Conservation (phyloP, 2,888 invertebrate species). For the Xiphydria camelus region DNA sequence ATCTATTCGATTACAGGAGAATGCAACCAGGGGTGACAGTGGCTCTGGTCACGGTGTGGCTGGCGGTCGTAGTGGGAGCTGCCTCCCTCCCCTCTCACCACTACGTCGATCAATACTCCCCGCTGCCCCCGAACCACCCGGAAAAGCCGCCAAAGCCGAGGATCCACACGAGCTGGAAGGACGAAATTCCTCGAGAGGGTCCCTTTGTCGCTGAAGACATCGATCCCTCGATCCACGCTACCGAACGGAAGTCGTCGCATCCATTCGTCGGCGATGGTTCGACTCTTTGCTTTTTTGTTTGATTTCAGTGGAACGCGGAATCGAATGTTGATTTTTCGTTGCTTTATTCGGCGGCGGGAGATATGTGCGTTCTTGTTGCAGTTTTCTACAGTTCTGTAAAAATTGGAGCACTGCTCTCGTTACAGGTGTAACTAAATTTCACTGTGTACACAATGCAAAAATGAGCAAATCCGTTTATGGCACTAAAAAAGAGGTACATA, state of each 20-base stretch:
- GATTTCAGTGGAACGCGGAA: too few species aligned
- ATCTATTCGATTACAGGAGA: constrained; percentile 43
- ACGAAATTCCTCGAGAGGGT: constrained; percentile 23
- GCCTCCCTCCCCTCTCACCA: constrained; percentile 35
- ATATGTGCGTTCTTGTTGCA: too few species aligned
- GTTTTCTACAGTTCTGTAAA: too few species aligned
- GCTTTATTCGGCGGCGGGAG: too few species aligned
- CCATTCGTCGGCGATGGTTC: too few species aligned
- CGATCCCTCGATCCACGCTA: constrained; percentile 23
- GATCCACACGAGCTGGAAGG: constrained; percentile 36
- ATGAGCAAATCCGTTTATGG: too few species aligned
- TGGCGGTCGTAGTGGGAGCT: constrained; percentile 43
- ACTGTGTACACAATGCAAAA: too few species aligned
- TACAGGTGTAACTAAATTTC: too few species aligned
- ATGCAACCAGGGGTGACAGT: constrained; percentile 48
- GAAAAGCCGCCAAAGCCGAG: constrained; percentile 38
- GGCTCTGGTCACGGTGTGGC: constrained; percentile 47
- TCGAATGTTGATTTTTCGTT: too few species aligned
- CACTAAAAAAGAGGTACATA: too few species aligned
- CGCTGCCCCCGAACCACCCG: constrained; percentile 35
- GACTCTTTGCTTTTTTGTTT: too few species aligned
- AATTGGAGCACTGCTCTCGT: too few species aligned
- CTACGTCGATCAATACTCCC: constrained; percentile 52
- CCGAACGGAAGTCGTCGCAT: constrained; percentile 19
- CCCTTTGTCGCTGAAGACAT: neutral